Conservation (phyloP, 2,888 invertebrate species). For the Furcula furcula region DNA sequence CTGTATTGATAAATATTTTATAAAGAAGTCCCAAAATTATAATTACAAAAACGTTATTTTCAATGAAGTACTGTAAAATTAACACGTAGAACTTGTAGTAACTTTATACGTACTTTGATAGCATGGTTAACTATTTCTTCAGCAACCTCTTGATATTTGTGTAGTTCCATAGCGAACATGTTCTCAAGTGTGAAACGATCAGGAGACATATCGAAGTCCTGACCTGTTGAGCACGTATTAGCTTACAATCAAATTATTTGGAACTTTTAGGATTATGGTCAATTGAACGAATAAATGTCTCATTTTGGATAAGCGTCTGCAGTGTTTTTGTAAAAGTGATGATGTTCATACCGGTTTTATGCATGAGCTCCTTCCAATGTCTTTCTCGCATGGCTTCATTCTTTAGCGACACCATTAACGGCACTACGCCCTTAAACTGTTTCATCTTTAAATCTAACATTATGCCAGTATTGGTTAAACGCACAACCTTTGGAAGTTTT, state of each 20-base stretch:
- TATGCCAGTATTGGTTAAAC: constrained; percentile 83
- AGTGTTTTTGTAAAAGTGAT: no score
- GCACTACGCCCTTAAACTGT: constrained; percentile 92
- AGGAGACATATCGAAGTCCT: constrained; percentile 92
- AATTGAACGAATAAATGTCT: no score
- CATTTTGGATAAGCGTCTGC: no score
- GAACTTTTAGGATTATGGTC: no score
- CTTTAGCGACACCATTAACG: constrained; percentile 94
- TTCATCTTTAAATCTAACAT: constrained; percentile 92
- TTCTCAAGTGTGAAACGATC: constrained; percentile 95
- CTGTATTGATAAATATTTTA: constrained; percentile 29
- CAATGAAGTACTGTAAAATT: no score
- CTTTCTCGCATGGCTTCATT: constrained; percentile 94
- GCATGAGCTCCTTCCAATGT: constrained; percentile 95
- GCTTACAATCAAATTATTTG: neutral
- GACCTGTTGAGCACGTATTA: constrained; percentile 70
- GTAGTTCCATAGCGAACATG: constrained; percentile 96
- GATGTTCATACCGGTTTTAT: constrained; percentile 88
- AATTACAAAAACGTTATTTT: neutral
- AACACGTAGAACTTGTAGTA: no score
- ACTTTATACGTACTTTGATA: constrained; percentile 85
- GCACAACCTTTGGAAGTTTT: constrained; percentile 85
- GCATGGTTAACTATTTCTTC: constrained; percentile 94
- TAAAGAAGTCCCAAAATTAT: neutral
- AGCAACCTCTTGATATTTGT: constrained; percentile 92